Percentiles rank a stretch among this genome's conserved stretches.
These are phyloP conservation scores for Paragorgia papillata DNA, from an alignment of 92 coral and sea anemone genomes.

Conservation along the genomic window DNA sequence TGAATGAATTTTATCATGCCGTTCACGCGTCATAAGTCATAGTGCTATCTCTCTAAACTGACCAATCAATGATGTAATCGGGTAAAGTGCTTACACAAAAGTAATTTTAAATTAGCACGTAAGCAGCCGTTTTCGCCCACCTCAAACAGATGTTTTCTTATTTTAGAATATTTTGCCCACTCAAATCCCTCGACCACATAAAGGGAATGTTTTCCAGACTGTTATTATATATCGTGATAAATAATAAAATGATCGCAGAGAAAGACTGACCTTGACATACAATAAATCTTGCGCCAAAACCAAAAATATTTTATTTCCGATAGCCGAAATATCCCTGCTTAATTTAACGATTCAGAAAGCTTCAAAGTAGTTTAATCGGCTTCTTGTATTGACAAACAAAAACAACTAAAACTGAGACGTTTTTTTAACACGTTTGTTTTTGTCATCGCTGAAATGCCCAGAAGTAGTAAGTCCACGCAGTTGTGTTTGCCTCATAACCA, in stretches of 20 bases:
- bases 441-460: conserved; percentile 21
- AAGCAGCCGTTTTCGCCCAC: conserved; percentile 11
- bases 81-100: neutral
- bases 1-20: neutral
- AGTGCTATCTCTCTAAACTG: conserved; percentile 5
- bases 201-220: neutral
- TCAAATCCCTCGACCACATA: neutral
- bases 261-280: too few relatives aligned
- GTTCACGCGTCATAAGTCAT: conserved; percentile 1
- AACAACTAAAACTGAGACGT: neutral
- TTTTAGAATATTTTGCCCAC: conserved; percentile 18
- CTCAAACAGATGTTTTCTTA: conserved; percentile 14
- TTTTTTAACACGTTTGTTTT: neutral
- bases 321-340: neutral
- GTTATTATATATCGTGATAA: too few relatives aligned
- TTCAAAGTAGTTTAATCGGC: neutral
- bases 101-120: neutral
- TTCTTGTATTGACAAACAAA: neutral
- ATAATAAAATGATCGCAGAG: too few relatives aligned
- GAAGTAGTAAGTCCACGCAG: conserved; percentile 11
- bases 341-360: neutral
- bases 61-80: conserved; percentile 11
- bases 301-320: neutral
- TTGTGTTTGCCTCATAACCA: conserved; percentile 27
- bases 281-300: neutral